Evolutionary conservation across 2,113 vertebrate species (phyloP).

Genomic region (Corythaixoides concolor): DNA sequence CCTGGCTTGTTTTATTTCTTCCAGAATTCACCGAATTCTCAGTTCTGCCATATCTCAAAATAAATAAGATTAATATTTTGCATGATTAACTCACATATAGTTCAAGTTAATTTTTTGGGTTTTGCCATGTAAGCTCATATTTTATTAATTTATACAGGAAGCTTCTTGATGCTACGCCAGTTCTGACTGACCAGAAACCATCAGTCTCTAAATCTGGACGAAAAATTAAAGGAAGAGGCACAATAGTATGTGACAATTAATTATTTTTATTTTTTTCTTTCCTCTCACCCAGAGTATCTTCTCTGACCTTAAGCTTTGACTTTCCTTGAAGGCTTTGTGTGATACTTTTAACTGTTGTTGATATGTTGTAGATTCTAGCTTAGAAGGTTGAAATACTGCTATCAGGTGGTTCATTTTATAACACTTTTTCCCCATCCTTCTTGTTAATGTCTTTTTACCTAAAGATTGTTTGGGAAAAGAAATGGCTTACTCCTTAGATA

Average conservation of each 20-base stretch:
- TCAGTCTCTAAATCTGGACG: constrained; percentile 95
- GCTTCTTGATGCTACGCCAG: constrained; percentile 72
- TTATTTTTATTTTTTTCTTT: neutral
- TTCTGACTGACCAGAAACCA: constrained; percentile 84
- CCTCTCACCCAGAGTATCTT: neutral
- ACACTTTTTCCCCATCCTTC: neutral
- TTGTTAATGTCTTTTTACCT: neutral
- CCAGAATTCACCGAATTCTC: neutral
- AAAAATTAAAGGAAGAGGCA: constrained; percentile 96
- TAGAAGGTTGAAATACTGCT: neutral
- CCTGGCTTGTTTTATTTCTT: neutral
- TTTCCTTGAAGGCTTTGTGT: neutral
- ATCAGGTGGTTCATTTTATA: neutral
- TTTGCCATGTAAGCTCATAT: neutral
- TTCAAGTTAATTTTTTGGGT: neutral
- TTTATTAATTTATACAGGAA: constrained; percentile 74
- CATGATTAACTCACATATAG: neutral
- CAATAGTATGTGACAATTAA: constrained; percentile 83
- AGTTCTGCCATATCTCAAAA: neutral
- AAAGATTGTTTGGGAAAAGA: neutral
- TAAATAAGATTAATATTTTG: neutral
- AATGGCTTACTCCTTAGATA: neutral
- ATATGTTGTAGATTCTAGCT: neutral
- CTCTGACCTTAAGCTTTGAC: neutral
- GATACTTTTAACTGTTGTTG: neutral